Evolutionary conservation across 2,113 vertebrate genomes (phyloP), one percentile per base, ranked within the genome.

Genomic region (Casuarius casuarius): DNA sequence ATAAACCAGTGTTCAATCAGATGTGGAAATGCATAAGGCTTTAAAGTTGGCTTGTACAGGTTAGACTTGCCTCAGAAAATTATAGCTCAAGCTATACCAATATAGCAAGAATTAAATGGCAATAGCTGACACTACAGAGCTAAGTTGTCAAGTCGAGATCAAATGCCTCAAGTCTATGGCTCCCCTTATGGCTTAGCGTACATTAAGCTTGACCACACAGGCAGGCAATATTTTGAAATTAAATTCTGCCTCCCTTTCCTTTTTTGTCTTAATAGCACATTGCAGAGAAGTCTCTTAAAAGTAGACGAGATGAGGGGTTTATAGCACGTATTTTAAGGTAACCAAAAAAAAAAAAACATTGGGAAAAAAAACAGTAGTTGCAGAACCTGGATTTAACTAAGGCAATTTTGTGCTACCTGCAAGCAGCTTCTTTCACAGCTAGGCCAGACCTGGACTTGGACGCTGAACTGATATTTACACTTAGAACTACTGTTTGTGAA

Each of bases 361-460:
- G 1, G 0, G 67, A 68, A 72, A 7, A 8, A 22, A 85, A 77
- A 72, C 2, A 46, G 68, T 68, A 0, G 4, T 5, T 20, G 2
- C 5, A 74, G 14, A 90, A 52, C 12, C 18, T 85, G 6, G 3
- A 59, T 78, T 85, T 10, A 63, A 2, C 3, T n/a, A 29, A 58
- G 20, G 22, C 13, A 67, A 78, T 63, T 71, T 44, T 52, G 4
- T 67, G 9, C 7, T 81, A 10, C 35, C 5, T 40, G 4, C 5
- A 66, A 67, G 19, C 7, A 61, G 14, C 7, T 72, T 63, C 14
- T 75, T 63, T 49, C 52, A 79, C 26, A 63, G 7, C 3, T 83
- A 10, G 7, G 21, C 11, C 5, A 65, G 35, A 11, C 9, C 3
- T 75, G 42, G 82, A 19, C 8, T 8, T 21, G 16, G 4, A 14